phyloP scores from a whole-genome alignment of 2,113 vertebrate species.

The Oxyura jamaicensis region DNA sequence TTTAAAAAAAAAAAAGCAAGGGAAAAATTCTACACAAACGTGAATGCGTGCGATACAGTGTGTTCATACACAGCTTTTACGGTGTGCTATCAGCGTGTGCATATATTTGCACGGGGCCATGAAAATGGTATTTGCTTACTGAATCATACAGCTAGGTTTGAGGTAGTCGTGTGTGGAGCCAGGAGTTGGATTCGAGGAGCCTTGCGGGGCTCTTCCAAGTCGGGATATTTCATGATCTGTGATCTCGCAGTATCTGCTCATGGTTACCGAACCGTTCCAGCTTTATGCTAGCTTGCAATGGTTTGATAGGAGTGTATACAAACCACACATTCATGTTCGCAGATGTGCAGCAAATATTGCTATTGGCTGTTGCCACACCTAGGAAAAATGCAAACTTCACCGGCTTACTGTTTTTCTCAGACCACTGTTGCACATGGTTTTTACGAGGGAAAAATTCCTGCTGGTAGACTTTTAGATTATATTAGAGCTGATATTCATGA shows the following conservation, averaged over 20 bases:
- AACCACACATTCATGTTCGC: not conserved
- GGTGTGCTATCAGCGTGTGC: accelerated
- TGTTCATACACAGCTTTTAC: accelerated
- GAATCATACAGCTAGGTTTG: not conserved
- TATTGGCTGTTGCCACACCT: not conserved
- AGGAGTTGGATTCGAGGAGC: not conserved
- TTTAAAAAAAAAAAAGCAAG: not conserved
- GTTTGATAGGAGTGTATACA: not conserved
- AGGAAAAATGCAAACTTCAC: not conserved
- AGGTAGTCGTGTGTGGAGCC: not conserved
- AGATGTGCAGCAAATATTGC: not conserved
- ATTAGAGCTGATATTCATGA: not conserved
- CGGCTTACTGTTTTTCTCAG: not conserved
- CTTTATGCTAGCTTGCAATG: not conserved
- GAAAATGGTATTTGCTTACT: not conserved
- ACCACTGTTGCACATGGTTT: not conserved
- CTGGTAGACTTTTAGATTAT: not conserved
- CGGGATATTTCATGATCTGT: not conserved
- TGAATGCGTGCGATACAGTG: accelerated
- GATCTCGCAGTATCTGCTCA: not conserved
- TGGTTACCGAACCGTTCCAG: not conserved
- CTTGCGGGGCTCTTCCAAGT: not conserved
- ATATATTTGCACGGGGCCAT: not conserved
- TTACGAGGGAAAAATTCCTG: not conserved
- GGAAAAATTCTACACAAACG: not conserved